Evolutionary conservation across 2,888 invertebrate genomes (phyloP).

Genomic region (Heliconius sara): DNA sequence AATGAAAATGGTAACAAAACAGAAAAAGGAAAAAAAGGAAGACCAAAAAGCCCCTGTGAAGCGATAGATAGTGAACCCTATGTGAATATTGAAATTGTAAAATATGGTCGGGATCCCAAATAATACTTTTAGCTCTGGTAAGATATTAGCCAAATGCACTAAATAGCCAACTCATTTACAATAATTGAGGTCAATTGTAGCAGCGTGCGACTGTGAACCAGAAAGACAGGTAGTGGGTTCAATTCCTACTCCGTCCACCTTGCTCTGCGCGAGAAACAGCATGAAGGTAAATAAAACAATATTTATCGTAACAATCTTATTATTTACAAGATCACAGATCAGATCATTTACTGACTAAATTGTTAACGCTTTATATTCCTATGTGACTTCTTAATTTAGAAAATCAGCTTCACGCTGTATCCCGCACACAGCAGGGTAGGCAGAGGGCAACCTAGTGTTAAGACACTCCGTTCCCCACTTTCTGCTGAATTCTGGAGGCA

Average conservation of each 20-base stretch:
- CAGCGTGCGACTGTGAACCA: background rate
- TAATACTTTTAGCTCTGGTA: constrained; percentile 88
- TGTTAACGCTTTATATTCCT: background rate
- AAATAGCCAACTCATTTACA: no score
- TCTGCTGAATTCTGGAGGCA: no score
- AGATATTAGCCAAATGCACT: constrained; percentile 35
- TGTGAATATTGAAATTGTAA: constrained; percentile 88
- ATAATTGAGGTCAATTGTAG: background rate
- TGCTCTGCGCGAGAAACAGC: no score
- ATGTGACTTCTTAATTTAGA: background rate
- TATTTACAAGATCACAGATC: background rate
- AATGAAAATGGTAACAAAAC: constrained; percentile 61
- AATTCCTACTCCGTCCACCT: background rate
- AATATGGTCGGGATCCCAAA: constrained; percentile 88
- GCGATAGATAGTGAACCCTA: constrained; percentile 86
- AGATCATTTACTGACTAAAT: background rate
- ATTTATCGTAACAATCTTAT: background rate
- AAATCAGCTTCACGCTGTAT: no score
- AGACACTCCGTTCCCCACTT: no score
- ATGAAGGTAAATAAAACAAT: no score
- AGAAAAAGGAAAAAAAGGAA: constrained; percentile 73
- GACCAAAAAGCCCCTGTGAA: constrained; percentile 87
- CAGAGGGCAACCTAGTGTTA: no score
- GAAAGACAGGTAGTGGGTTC: background rate
- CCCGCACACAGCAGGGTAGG: no score